phyloP scores from a whole-genome alignment of 2,888 invertebrate genomes.

The Eledona agricola region DNA sequence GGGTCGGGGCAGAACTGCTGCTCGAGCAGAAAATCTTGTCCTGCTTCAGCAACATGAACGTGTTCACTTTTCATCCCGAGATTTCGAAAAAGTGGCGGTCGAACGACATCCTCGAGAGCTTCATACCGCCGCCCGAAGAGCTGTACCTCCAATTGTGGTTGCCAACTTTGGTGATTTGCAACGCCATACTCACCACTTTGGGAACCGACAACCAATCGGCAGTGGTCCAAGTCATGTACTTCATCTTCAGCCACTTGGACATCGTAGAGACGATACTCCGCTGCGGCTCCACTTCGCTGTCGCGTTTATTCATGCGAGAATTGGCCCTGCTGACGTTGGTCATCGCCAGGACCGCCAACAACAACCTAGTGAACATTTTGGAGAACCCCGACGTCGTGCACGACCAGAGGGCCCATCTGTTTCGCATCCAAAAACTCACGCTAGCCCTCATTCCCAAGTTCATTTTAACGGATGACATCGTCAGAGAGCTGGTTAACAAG shows the following conservation, averaged over 20 bases:
- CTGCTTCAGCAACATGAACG: constrained; percentile 73
- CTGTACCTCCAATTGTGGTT: constrained; percentile 85
- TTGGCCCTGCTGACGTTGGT: constrained; percentile 76
- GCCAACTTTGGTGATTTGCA: constrained; percentile 82
- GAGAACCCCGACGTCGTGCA: constrained; percentile 61
- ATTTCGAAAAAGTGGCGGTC: constrained; percentile 56
- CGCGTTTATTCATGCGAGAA: constrained; percentile 75
- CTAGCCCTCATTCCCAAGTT: constrained; percentile 79
- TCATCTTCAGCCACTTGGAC: constrained; percentile 83
- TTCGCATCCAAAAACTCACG: constrained; percentile 78
- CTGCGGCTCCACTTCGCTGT: constrained; percentile 72
- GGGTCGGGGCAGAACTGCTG: constrained; percentile 72
- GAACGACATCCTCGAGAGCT: constrained; percentile 57
- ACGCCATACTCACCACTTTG: constrained; percentile 82
- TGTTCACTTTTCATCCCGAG: constrained; percentile 79
- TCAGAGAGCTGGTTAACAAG: constrained; percentile 59
- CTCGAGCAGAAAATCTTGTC: constrained; percentile 69
- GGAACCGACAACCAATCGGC: constrained; percentile 86
- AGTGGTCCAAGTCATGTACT: constrained; percentile 80
- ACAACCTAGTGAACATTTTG: constrained; percentile 55
- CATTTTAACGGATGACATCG: constrained; percentile 56
- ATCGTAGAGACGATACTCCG: constrained; percentile 81
- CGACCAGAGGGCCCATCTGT: constrained; percentile 68
- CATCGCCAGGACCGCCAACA: constrained; percentile 58
- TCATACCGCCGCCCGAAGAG: constrained; percentile 71